Percentiles rank a stretch among this genome's conserved stretches.
phyloP scores from a whole-genome alignment of 30 jellyfish, hydroid and myxozoan genomes.

The Chrysaora quinquecirrha region DNA sequence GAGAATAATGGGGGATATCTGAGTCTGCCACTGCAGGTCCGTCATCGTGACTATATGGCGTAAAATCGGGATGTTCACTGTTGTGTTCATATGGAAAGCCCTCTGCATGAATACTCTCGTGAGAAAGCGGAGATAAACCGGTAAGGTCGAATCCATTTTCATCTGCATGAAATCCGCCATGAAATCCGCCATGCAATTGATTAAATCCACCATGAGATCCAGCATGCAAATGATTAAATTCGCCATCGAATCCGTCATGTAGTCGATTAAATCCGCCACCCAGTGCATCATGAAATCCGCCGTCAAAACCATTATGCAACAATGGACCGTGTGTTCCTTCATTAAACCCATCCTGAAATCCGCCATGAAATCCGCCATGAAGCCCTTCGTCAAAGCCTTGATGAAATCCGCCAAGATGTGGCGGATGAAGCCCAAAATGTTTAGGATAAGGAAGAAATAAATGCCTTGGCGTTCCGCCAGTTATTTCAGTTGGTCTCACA shows the following conservation, averaged over 20 bases:
- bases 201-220: neutral
- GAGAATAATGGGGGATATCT: neutral
- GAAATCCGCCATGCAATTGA: neutral
- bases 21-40: constrained; percentile 4
- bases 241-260: neutral
- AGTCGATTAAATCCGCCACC: neutral
- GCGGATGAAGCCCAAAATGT: constrained; percentile 9
- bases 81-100: neutral
- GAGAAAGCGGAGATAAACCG: neutral
- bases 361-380: constrained; percentile 17
- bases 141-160: neutral
- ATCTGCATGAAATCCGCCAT: neutral
- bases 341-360: constrained; percentile 12
- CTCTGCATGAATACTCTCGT: neutral
- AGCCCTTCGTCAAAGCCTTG: constrained; percentile 31
- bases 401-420: constrained; percentile 50
- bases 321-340: neutral
- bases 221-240: neutral
- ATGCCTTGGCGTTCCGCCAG: constrained; percentile 80
- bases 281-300: constrained; percentile 7
- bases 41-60: constrained; percentile 3
- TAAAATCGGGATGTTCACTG: neutral
- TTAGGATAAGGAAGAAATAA: constrained; percentile 75
- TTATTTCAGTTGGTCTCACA: constrained; percentile 65
- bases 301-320: constrained; percentile 3